phyloP scores from a whole-genome alignment of 2,797 vertebrate species.

The Spatula versicolor region DNA sequence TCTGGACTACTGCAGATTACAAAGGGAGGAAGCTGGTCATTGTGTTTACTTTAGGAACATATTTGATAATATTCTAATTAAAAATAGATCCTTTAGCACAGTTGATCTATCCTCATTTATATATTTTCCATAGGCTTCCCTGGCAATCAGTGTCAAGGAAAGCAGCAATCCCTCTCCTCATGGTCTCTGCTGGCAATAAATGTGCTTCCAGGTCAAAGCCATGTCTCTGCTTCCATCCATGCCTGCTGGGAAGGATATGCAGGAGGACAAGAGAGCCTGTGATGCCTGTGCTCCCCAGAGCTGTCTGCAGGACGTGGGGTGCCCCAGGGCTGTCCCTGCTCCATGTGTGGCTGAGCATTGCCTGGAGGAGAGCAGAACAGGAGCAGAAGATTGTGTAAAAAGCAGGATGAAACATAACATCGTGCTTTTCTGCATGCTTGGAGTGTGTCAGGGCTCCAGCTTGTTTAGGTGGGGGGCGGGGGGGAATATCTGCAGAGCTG shows the following conservation, averaged over 20 bases:
- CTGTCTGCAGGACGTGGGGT: rapidly evolving
- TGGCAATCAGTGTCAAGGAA: background rate
- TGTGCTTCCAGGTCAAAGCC: background rate
- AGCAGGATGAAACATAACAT: background rate
- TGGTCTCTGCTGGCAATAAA: background rate
- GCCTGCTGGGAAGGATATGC: background rate
- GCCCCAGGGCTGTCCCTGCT: rapidly evolving
- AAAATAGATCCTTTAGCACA: background rate
- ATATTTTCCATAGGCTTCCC: background rate
- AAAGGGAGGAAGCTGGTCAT: background rate
- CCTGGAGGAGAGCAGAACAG: background rate
- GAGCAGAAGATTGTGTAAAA: background rate
- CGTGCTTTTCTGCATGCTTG: background rate
- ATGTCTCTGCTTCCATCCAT: rapidly evolving
- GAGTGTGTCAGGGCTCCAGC: background rate
- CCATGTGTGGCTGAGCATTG: rapidly evolving
- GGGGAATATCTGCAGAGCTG: background rate
- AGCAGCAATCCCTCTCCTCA: background rate
- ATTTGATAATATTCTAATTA: background rate
- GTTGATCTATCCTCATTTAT: background rate
- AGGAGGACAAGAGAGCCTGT: background rate
- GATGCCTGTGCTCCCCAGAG: background rate
- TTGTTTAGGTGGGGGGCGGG: background rate
- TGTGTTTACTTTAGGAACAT: background rate
- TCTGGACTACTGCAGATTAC: background rate